Conservation (phyloP, 1,140 invertebrate species). For the Eumeta japonica region DNA sequence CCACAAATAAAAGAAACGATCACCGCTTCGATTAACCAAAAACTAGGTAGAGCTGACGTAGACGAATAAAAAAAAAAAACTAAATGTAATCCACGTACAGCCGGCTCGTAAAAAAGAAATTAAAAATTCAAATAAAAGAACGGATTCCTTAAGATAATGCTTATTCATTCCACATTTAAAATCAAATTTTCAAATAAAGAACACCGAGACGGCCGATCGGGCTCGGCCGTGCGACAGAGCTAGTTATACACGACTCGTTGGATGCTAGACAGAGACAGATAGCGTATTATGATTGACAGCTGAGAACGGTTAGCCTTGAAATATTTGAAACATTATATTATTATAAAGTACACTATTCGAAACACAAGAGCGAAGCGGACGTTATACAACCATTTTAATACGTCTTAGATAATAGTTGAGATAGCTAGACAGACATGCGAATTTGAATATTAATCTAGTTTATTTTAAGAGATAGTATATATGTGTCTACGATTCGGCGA, state of each 20-base stretch:
- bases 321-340: conserved; percentile 60
- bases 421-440: too few relatives aligned
- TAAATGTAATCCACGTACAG: too few relatives aligned
- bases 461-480: too few relatives aligned
- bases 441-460: too few relatives aligned
- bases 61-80: too few relatives aligned
- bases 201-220: conserved; percentile 44
- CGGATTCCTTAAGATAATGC: conserved; percentile 54
- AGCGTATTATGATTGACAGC: conserved; percentile 58
- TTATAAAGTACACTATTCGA: conserved; percentile 57
- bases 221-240: conserved; percentile 29
- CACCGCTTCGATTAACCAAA: too few relatives aligned
- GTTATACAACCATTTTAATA: too few relatives aligned
- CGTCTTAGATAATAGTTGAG: too few relatives aligned
- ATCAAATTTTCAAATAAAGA: conserved; percentile 58
- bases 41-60: too few relatives aligned
- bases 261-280: conserved; percentile 41
- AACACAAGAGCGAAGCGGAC: conserved; percentile 29
- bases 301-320: conserved; percentile 58
- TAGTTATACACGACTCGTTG: conserved; percentile 19
- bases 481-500: too few relatives aligned
- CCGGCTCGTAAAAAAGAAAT: too few relatives aligned
- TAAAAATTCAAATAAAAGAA: conserved; percentile 56
- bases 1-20: too few relatives aligned
- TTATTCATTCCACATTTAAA: conserved; percentile 59